phyloP scores from a whole-genome alignment of 2,797 vertebrate genomes.

The Chloroceryle amazona region DNA sequence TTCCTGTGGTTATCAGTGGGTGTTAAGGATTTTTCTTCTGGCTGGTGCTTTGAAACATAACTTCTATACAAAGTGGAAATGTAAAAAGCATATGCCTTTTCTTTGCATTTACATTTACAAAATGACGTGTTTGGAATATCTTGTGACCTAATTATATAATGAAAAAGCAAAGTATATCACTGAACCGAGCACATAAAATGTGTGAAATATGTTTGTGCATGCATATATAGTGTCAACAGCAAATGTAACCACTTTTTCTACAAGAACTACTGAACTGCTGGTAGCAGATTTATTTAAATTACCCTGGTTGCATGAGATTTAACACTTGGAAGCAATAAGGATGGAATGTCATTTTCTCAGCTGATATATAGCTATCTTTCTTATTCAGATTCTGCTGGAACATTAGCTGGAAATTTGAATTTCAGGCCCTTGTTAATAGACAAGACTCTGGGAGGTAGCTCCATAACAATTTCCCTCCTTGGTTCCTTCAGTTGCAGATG shows the following conservation, averaged over 20 bases:
- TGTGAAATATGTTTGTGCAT: not conserved
- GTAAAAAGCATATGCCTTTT: not conserved
- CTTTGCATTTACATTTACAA: not conserved
- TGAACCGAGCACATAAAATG: not conserved
- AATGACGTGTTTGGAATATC: not conserved
- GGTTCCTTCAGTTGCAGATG: not conserved
- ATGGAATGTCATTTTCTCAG: conserved; percentile 14
- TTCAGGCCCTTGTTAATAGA: not conserved
- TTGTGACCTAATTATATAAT: not conserved
- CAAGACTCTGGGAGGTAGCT: not conserved
- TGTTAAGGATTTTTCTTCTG: not conserved
- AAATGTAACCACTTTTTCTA: conserved; percentile 6
- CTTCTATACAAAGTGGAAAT: not conserved
- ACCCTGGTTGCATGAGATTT: not conserved
- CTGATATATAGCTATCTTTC: not conserved
- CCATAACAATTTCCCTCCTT: not conserved
- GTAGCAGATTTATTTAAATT: conserved; percentile 24
- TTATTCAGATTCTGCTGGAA: not conserved
- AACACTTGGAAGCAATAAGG: not conserved
- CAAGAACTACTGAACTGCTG: not conserved
- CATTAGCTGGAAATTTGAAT: conserved; percentile 23
- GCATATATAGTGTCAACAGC: not conserved
- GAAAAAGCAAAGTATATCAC: not conserved
- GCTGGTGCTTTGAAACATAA: not conserved
- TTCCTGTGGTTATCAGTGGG: not conserved